Base-by-base conservation (phyloP, 2,797 vertebrate genomes). In the Leontocebus nigricollis region DNA sequence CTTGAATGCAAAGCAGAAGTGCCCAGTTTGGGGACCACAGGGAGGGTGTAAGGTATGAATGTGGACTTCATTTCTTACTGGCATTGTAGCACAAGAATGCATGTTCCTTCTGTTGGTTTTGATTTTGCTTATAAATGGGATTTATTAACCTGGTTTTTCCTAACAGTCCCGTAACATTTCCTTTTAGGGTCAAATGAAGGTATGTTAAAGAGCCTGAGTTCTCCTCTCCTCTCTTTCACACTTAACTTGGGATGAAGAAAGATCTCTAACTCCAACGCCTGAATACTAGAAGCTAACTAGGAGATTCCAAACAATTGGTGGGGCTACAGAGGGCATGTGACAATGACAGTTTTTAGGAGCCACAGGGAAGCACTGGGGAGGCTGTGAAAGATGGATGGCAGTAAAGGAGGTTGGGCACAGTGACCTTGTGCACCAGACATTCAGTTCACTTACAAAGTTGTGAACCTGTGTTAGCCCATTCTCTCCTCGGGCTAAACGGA, bases 401-500 rank as follows among this genome's bases (percentile, higher is more conserved):
- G 46, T 30, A 19, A 92, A 26, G 75, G 48, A 90, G 77, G 4
- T 15, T 7, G 50, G 82, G 14, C 33, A 30, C 8, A 50, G 44
- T 7, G 50, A 80, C 77, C 87, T 77, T 73, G 33, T 2, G 14
- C 82, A 55, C 20, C 24, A 61, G 24, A 80, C 67, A 33, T 86
- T 39, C 26, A 27, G 80, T 75, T 82, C 81, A 41, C 72, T 59
- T 41, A 46, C 76, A 44, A 57, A 85, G 17, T 22, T 59, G 3
- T 89, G 77, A 96, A 86, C 77, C 52, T 67, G 39, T 79, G 61
- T 46, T 22, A 67, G 83, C 92, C 94, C 90, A 48, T 89, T 94
- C 81, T 96, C 92, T 96, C 85, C 92, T 81, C 57, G 14, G 88
- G 92, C 93, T 92, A 55, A 44, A 39, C 24, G 87, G 94, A 96